Evolutionary conservation across 1,140 invertebrate species (phyloP), one percentile per base, ranked within the genome.

Genomic region (Sweltsa coloradensis): DNA sequence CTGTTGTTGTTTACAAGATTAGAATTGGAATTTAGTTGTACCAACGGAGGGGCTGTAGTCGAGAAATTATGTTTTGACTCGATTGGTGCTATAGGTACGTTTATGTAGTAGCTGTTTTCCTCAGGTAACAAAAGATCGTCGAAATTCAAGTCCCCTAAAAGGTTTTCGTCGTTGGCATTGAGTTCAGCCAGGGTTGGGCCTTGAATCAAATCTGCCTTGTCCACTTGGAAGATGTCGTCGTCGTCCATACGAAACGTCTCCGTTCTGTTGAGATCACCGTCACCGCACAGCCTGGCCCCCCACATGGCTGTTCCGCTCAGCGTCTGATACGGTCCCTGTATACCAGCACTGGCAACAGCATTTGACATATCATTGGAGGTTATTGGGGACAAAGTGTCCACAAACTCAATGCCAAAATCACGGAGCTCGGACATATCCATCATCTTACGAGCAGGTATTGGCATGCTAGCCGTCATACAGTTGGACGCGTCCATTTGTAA

Each of bases 191-290:
- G 65, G 46, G 88, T 93, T 1, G 88, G 86, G 1, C 84, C 85
- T 58, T 72, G 67, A 54, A 87, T 79, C 23, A 90, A 71, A 67
- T 90, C 86, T 34, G 81, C 79, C 65, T 89, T 87, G 60, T 91
- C 86, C 31, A 89, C 83, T 71, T 89, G 85, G 60, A 89, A 89
- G 52, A 90, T 88, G 59, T 89, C 86, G 60, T 90, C 85, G 56
- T 89, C 85, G 55, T 89, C 85, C 74, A 86, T 81, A 62, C 77
- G 81, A 39, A 82, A 78, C 3, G 75, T 64, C 3, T 51, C 54
- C 26, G 69, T 68, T 67, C 77, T 80, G 34, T 63, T 55, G 45
- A 55, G 58, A 40, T 72, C 64, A 41, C 59, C 56, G 36, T 70
- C 69, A 43, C 60, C 67, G 42, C 61, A 63, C 26, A 59, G 52